Evolutionary conservation across 2,113 vertebrate genomes (phyloP), one percentile per base, ranked within the genome.

Genomic region (Lutjanus erythropterus): DNA sequence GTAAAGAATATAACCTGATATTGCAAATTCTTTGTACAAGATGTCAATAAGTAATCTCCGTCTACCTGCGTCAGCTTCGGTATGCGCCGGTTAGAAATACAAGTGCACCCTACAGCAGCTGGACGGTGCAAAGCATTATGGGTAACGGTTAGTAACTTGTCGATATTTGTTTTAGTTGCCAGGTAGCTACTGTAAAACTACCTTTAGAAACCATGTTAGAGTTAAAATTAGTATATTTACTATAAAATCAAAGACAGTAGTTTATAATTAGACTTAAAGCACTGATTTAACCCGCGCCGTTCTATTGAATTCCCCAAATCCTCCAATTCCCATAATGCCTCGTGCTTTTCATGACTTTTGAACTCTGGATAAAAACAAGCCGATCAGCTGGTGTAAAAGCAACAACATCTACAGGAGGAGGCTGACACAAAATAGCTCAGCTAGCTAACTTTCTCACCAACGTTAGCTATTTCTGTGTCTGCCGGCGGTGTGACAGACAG

Each of bases 341-440:
- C 6, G 82, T 12, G 31, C n/a, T 4, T 62, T 18, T 56, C 9
- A 31, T 46, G 53, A 81, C 91, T 81, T 90, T 85, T 92, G 86
- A 94, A 90, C 94, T 82, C 89, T 84, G 92, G 93, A 94, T 96
- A 94, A 95, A 95, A 96, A 96, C 94, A 96, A 95, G 94, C 94
- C 64, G 95, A 97, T 97, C 97, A 99, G 97, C 97, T 98, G 97
- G 96, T 97, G 94, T 84, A 84, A 94, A 95, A 94, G 93, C 95
- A 94, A 93, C 95, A 93, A 92, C 94, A 90, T 91, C 81, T 33
- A 47, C 79, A 59, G 75, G 61, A 59, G 75, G 61, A 78, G 71
- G 89, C 78, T 83, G 83, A 66, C 55, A 70, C 70, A 59, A 78
- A 83, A 83, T 31, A 87, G 73, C 62, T 46, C 70, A 5, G 73